Percentiles rank a stretch among this genome's conserved stretches.
Conservation (phyloP, 2,797 vertebrate species). For the Pampus argenteus region DNA sequence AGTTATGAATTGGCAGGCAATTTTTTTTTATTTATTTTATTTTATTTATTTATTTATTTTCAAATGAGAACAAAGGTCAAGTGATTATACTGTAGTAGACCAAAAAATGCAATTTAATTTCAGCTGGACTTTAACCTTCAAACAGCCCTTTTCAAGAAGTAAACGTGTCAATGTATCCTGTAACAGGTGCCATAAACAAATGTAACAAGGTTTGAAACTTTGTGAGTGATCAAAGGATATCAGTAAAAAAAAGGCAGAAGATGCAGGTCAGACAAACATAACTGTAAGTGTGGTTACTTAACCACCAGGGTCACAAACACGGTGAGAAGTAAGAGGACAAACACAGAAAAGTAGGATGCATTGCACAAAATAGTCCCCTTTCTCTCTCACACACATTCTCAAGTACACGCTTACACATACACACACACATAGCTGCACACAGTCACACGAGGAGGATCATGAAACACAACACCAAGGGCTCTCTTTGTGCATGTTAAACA, state of each 20-base stretch:
- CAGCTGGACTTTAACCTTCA: not conserved
- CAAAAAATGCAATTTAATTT: too few species aligned
- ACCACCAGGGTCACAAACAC: slow-evolving; percentile 37
- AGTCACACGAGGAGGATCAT: slow-evolving; percentile 62
- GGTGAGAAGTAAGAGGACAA: slow-evolving; percentile 44
- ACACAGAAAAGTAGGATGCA: slow-evolving; percentile 46
- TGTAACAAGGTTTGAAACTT: slow-evolving; percentile 1
- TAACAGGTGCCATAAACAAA: slow-evolving; percentile 1
- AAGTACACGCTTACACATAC: slow-evolving; percentile 20
- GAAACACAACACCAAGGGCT: slow-evolving; percentile 80
- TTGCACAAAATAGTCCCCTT: slow-evolving; percentile 31
- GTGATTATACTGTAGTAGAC: too few species aligned
- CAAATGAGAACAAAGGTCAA: too few species aligned
- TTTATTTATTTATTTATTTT: too few species aligned
- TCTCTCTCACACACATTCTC: slow-evolving; percentile 1
- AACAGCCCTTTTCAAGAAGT: slow-evolving; percentile 11
- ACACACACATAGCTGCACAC: slow-evolving; percentile 17
- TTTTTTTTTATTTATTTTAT: too few species aligned
- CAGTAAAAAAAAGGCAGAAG: not conserved
- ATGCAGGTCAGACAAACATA: slow-evolving; percentile 18
- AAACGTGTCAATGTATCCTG: not conserved
- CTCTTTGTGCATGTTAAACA: slow-evolving; percentile 86
- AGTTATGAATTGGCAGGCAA: too few species aligned
- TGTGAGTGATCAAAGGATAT: slow-evolving; percentile 4
- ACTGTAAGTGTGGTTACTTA: slow-evolving; percentile 27